Percentiles rank a stretch among this genome's conserved stretches.
phyloP scores from a whole-genome alignment of 2,888 invertebrate genomes.

The Druceiella hillmani region DNA sequence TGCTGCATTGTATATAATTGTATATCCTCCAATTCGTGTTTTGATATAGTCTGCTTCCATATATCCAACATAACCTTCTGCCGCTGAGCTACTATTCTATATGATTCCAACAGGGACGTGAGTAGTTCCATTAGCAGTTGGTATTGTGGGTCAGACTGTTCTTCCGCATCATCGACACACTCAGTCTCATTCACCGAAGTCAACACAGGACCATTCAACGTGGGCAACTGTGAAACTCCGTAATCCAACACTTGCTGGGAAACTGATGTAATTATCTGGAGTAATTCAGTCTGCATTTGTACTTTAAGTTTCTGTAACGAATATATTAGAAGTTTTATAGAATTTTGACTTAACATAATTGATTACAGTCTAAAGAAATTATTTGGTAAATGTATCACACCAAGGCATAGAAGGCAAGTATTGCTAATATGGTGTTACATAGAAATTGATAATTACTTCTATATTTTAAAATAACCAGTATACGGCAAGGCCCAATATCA shows the following conservation, averaged over 20 bases:
- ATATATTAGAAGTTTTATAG: too few species aligned
- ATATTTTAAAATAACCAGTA: too few species aligned
- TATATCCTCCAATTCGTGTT: conserved; percentile 45
- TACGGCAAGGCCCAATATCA: too few species aligned
- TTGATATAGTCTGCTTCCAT: conserved; percentile 56
- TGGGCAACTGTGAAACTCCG: conserved; percentile 38
- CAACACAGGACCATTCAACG: conserved; percentile 32
- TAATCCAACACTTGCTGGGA: conserved; percentile 70
- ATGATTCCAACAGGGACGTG: conserved; percentile 74
- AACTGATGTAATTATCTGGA: conserved; percentile 73
- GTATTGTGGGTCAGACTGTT: conserved; percentile 29
- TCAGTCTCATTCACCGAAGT: conserved; percentile 26
- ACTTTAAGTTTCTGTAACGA: conserved; percentile 65
- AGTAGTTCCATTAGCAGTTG: conserved; percentile 56
- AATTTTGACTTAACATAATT: too few species aligned
- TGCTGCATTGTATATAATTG: conserved; percentile 66
- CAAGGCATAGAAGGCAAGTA: too few species aligned
- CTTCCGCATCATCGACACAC: conserved; percentile 14
- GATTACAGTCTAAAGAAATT: too few species aligned
- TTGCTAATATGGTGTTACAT: too few species aligned
- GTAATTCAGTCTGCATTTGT: conserved; percentile 76
- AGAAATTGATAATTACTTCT: too few species aligned
- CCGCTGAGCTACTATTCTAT: conserved; percentile 73
- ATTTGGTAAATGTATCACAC: too few species aligned
- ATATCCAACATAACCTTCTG: conserved; percentile 64